These are phyloP conservation scores for Himalopsyche kuldschensis DNA, from an alignment of 2,888 invertebrate genomes.

Conservation along the genomic window DNA sequence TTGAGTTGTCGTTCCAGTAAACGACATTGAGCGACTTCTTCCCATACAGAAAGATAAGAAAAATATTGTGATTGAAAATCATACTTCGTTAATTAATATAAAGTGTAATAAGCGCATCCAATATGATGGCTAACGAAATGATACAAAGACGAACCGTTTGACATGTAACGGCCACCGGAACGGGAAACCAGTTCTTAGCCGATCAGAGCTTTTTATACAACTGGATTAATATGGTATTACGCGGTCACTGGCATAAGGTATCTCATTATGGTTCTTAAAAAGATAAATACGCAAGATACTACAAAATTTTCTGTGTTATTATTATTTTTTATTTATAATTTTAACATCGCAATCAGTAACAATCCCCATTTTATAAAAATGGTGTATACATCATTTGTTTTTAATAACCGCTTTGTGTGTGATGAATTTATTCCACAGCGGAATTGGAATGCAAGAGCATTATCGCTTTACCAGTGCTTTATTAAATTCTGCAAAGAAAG, in stretches of 20 bases:
- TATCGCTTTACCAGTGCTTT: no score
- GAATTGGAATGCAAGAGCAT: no score
- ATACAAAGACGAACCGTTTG: constrained; percentile 2
- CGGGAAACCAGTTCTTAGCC: not conserved
- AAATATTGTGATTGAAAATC: not conserved
- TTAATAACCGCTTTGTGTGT: no score
- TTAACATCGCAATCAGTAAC: no score
- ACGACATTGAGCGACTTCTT: not conserved
- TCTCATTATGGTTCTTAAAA: not conserved
- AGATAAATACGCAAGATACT: not conserved
- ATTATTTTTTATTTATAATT: not conserved
- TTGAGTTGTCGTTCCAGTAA: not conserved
- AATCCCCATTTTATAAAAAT: no score
- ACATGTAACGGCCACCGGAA: constrained; percentile 11
- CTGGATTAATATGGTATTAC: constrained; percentile 13
- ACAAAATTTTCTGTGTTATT: not conserved
- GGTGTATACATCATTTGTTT: no score
- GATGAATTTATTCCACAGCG: no score
- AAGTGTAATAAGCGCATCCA: not conserved
- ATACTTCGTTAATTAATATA: constrained; percentile 16
- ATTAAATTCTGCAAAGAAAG: no score
- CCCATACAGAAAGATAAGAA: not conserved
- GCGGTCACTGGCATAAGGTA: not conserved
- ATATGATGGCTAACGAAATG: constrained; percentile 4
- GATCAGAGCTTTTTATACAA: constrained; percentile 3